Conservation (phyloP, 1,140 invertebrate genomes). For the Druon quercuslanigerum region DNA sequence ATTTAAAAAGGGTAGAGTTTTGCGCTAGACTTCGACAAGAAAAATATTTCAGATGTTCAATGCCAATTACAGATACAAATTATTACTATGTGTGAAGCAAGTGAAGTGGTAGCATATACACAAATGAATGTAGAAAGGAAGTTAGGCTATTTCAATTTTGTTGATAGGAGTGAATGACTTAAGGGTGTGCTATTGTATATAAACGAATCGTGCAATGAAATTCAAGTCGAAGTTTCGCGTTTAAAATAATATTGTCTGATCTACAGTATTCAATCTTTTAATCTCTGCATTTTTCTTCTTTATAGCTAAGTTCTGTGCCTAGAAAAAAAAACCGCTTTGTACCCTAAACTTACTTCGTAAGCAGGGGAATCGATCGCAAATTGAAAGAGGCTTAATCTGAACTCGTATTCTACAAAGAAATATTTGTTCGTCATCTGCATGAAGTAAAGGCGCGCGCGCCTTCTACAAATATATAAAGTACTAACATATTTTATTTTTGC, state of each 20-base stretch:
- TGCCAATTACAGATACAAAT: constrained; percentile 12
- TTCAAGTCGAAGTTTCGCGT: constrained; percentile 46
- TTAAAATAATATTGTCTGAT: constrained; percentile 21
- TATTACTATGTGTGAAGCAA: constrained; percentile 52
- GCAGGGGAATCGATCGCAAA: too few species aligned
- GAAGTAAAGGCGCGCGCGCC: constrained; percentile 31
- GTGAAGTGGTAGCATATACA: constrained; percentile 48
- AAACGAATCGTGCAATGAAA: constrained; percentile 67
- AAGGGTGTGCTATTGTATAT: constrained; percentile 63
- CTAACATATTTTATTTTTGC: too few species aligned
- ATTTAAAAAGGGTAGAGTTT: constrained; percentile 40
- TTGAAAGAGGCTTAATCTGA: too few species aligned
- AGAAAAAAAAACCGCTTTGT: too few species aligned
- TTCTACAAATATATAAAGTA: constrained; percentile 7
- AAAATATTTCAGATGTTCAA: constrained; percentile 33
- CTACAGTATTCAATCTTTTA: too few species aligned
- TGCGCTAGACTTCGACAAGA: constrained; percentile 41
- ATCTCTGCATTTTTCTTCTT: too few species aligned
- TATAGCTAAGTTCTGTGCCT: too few species aligned
- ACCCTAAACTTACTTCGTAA: too few species aligned
- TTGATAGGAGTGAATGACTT: constrained; percentile 43
- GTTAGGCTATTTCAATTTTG: constrained; percentile 58
- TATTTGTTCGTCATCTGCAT: constrained; percentile 36
- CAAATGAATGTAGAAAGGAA: constrained; percentile 52
- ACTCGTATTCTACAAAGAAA: too few species aligned